Evolutionary conservation across 2,113 vertebrate genomes (phyloP).

Genomic region (Sinocyclocheilus anophthalmus): DNA sequence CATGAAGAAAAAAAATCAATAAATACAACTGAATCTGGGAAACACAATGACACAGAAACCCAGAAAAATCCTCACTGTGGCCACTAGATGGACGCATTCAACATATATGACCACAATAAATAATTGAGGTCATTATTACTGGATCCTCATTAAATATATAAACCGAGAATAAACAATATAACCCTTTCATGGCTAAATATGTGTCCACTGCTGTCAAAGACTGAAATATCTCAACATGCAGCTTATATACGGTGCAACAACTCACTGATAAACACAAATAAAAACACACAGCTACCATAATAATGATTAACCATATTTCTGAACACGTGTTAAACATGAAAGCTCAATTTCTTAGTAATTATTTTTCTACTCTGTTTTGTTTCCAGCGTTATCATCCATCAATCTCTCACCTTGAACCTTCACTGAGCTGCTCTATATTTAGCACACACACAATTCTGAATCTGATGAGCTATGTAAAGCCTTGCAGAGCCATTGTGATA

Average conservation of each 20-base stretch:
- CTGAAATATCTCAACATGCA: background rate
- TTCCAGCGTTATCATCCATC: background rate
- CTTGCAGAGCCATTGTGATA: background rate
- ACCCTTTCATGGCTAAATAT: background rate
- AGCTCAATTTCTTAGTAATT: background rate
- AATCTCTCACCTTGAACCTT: background rate
- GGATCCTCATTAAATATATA: background rate
- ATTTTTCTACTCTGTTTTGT: background rate
- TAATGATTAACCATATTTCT: background rate
- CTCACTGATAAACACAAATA: no score
- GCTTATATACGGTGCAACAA: no score
- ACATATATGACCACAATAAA: background rate
- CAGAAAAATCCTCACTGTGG: background rate
- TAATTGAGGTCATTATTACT: background rate
- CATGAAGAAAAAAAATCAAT: no score
- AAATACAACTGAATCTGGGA: background rate
- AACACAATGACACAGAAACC: background rate
- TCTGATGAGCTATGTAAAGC: background rate
- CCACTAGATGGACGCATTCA: constrained; percentile 4
- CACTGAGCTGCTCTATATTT: background rate
- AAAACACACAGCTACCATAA: no score
- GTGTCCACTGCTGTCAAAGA: background rate
- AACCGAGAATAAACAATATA: background rate
- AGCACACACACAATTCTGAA: background rate
- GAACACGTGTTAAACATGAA: background rate